phyloP scores from a whole-genome alignment of 2,113 vertebrate genomes.

The Mandrillus leucophaeus region DNA sequence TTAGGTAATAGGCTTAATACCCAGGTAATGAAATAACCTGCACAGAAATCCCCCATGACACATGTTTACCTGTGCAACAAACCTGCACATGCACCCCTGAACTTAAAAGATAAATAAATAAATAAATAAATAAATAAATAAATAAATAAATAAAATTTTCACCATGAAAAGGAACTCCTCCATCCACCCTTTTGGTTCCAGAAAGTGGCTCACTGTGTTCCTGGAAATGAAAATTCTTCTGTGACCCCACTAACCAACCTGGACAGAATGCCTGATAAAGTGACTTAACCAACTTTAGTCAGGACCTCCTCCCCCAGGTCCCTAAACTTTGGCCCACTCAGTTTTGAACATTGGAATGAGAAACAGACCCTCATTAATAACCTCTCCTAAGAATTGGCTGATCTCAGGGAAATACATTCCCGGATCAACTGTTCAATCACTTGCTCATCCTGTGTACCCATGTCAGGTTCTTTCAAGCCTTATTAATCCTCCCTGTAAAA shows the following conservation, averaged over 20 bases:
- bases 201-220: background rate
- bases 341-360: background rate
- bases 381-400: background rate
- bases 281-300: background rate
- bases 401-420: background rate
- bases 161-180: background rate
- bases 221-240: background rate
- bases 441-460: background rate
- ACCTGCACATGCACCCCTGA: too few relatives aligned
- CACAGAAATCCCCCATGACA: too few relatives aligned
- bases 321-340: background rate
- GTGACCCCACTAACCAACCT: too few relatives aligned
- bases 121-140: too few relatives aligned
- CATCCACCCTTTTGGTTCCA: background rate
- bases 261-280: too few relatives aligned
- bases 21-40: too few relatives aligned
- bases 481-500: background rate
- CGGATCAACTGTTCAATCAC: background rate
- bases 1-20: too few relatives aligned
- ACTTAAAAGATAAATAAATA: too few relatives aligned
- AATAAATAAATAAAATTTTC: too few relatives aligned
- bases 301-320: accelerated
- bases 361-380: background rate
- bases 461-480: background rate
- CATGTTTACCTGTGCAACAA: too few relatives aligned